Conservation (phyloP, 2,113 vertebrate species). For the Upupa epops region DNA sequence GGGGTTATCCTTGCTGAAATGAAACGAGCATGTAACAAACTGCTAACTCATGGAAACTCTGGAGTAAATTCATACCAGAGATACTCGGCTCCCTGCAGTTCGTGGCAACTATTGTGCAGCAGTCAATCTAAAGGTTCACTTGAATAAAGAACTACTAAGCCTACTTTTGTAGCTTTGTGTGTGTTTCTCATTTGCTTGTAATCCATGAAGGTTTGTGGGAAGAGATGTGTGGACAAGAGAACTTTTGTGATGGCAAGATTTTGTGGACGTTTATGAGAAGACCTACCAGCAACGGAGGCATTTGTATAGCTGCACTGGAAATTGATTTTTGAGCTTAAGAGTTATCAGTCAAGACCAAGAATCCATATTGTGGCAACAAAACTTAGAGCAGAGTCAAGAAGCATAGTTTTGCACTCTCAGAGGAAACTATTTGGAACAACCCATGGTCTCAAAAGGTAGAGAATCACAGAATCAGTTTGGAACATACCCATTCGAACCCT, state of each 20-base stretch:
- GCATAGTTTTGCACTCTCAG: not conserved
- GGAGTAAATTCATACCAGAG: conserved; percentile 30
- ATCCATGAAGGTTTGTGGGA: not conserved
- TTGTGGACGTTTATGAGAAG: not conserved
- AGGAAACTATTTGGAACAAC: not conserved
- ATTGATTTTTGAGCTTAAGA: not conserved
- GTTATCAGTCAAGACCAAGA: not conserved
- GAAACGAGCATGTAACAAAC: not conserved
- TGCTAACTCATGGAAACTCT: conserved; percentile 18
- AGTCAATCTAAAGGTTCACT: not conserved
- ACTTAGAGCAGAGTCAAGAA: not conserved
- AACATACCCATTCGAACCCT: not conserved
- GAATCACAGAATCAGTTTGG: no score
- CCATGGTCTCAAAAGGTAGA: no score
- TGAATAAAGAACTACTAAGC: conserved; percentile 6
- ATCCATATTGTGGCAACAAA: not conserved
- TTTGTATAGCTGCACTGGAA: not conserved
- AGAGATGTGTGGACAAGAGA: not conserved
- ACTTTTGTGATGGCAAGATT: not conserved
- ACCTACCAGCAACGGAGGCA: not conserved
- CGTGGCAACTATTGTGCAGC: not conserved
- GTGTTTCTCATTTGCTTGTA: not conserved
- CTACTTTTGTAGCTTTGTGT: not conserved
- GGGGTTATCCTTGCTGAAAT: conserved; percentile 16
- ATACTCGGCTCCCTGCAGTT: not conserved